A percentile compares a stretch with the other conserved stretches of the same genome.
Conservation (phyloP, 2,888 invertebrate genomes). For the Ryuthela nishihirai region DNA sequence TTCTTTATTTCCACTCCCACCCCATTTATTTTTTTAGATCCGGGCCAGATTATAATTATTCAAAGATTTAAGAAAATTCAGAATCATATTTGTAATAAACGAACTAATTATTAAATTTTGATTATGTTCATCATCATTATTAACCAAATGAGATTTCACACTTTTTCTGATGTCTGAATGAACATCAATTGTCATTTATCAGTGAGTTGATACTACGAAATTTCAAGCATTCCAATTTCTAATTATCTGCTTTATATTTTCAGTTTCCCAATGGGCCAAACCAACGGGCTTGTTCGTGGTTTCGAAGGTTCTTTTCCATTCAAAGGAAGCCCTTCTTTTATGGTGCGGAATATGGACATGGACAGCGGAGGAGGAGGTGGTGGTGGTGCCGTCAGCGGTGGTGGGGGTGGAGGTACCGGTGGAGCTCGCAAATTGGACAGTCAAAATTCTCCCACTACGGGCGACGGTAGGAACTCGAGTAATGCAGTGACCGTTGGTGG, state of each 20-base stretch:
- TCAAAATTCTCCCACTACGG: slow-evolving; percentile 20
- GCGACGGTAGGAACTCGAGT: slow-evolving; percentile 17
- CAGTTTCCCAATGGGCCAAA: slow-evolving; percentile 24
- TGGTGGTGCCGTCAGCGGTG: not conserved
- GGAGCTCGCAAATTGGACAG: slow-evolving; percentile 23
- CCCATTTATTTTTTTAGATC: no score
- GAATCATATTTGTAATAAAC: no score
- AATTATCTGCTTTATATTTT: slow-evolving; percentile 30
- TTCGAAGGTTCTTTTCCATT: slow-evolving; percentile 29
- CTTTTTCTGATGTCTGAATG: no score
- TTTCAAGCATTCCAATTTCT: not conserved
- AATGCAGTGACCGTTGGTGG: slow-evolving; percentile 4
- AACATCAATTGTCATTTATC: no score
- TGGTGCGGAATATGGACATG: slow-evolving; percentile 18
- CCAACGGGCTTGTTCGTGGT: slow-evolving; percentile 24
- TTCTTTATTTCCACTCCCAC: no score
- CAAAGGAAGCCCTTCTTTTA: slow-evolving; percentile 18
- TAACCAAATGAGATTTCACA: no score
- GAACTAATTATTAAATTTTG: no score
- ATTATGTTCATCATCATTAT: no score
- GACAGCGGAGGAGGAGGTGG: slow-evolving; percentile 20
- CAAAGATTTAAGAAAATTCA: no score
- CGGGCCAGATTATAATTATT: no score
- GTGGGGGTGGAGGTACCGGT: slow-evolving; percentile 4
- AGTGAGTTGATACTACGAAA: no score